Base-by-base conservation (phyloP, 1,140 invertebrate genomes). In the Portunus trituberculatus region DNA sequence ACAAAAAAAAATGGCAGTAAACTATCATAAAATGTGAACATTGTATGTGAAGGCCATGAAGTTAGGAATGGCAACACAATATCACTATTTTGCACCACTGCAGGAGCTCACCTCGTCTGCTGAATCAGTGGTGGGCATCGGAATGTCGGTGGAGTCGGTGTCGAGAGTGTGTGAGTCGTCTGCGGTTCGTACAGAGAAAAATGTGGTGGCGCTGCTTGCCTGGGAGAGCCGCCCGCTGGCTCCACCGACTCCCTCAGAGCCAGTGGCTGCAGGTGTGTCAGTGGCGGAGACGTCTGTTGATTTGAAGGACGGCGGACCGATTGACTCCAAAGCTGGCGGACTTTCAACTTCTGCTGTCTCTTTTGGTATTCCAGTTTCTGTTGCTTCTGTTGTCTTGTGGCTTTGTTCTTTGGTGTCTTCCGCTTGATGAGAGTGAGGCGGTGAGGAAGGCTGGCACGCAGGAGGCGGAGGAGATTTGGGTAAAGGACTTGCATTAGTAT, bases 121-220 rank as follows among this genome's bases (percentile, higher is more conserved):
- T 8, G 94, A 93, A 83, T 96, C 95, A 31, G 94, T 95, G 46
- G 92, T 95, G 10, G 94, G 94, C 16, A 96, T 45, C 52, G 84
- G 31, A 82, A 95, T 96, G 92, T 96, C 96, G 16, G 96, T 96
- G 46, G 96, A 95, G 91, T 96, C 96, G n/a, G 94, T 96, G 39
- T 95, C 94, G 4, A 86, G 14, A 39, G 32, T n/a, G n/a, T 93
- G 59, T 10, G 89, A 86, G 45, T 96, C 96, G n/a, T 92, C 92
- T 0, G 94, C 90, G n/a, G 94, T 87, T 31, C 94, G 93, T n/a
- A 76, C 84, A n/a, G 96, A 95, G 92, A 95, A 95, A 89, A 93
- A 96, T 16, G 94, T 93, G 59, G 46, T 91, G 39, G 46, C 45
- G 31, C 94, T 96, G 46, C 95, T 96, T 25, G 94, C 83, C 25